Evolutionary conservation across 2,888 invertebrate species (phyloP).

Genomic region (Drosophila pegasa): DNA sequence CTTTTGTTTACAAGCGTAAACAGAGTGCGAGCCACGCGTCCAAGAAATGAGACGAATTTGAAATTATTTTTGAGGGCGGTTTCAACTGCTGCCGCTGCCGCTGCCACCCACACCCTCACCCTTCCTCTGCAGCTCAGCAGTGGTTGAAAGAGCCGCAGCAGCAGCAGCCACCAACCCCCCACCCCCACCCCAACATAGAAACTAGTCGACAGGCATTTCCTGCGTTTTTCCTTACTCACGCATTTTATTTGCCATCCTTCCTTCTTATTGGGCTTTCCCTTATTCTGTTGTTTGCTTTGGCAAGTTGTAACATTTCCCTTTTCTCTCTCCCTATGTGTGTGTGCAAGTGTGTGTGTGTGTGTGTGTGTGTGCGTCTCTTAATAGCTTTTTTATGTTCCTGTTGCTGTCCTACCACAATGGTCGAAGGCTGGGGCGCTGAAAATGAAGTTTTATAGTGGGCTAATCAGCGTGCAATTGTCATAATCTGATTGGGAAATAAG

Average conservation of each 20-base stretch:
- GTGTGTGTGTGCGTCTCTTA: conserved; percentile 31
- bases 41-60: conserved; percentile 40
- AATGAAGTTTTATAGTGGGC: conserved; percentile 26
- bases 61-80: conserved; percentile 53
- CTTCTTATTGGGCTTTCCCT: conserved; percentile 27
- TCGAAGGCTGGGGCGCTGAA: not conserved
- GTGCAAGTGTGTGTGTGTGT: conserved; percentile 18
- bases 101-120: conserved; percentile 32
- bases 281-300: conserved; percentile 51
- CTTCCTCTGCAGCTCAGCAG: conserved; percentile 34
- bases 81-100: conserved; percentile 35
- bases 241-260: conserved; percentile 51
- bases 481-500: conserved; percentile 37
- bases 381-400: conserved; percentile 66
- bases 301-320: conserved; percentile 58
- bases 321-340: conserved; percentile 16
- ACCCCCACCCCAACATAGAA: conserved; percentile 7
- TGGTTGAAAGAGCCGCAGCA: conserved; percentile 59
- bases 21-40: conserved; percentile 18
- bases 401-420: conserved; percentile 62
- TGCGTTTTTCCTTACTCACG: conserved; percentile 47
- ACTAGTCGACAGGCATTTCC: conserved; percentile 46
- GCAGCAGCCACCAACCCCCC: conserved; percentile 30
- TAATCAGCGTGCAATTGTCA: conserved; percentile 24
- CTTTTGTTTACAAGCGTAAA: conserved; percentile 64